Base-by-base conservation (phyloP, 2,888 invertebrate species). In the Drepana falcataria region DNA sequence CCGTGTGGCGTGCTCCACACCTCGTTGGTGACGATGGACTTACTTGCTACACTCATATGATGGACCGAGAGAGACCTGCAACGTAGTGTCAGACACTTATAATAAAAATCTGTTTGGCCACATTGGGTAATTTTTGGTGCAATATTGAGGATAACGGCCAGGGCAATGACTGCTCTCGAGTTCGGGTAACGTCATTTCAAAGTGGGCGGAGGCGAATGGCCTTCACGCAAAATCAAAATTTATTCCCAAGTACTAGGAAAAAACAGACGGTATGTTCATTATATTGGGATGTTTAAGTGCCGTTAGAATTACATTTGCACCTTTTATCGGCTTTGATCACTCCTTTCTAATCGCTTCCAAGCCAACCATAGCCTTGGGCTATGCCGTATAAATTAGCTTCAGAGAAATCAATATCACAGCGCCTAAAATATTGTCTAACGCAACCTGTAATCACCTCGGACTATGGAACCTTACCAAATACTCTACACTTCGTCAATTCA, bases 391-490 rank as follows among this genome's bases (percentile, higher is more conserved):
- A 79, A 83, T 80, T 73, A 72, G 68, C 71, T 73, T 61, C 68
- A 53, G 69, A 80, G 81, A 82, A 84, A 83, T 84, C 84, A 83
- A 85, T 85, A 83, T 77, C 72, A 73, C 71, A 65, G 35, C 68
- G 60, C 65, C 70, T 80, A 77, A 81, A 80, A 81, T 82, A 82
- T 79, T 80, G 79, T 75, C 73, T 68, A 68, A 64, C 58, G 58
- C 55, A 78, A 73, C 79, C 77, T 71, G 68, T 78, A 80, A 81
- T 73, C 69, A 69, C 40, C 54, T 53, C 55, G 53, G 58, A 61
- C 51, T 48, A 55, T 48, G 53, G 49, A 34, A 3, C 40, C 35
- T 9, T 33, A 48, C 6, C 6, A 48, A 6, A 9, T 9, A 9
- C 9, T 47, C 2, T 35, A 2, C 2, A 34, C 4, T 47, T 34